phyloP scores from a whole-genome alignment of 1,140 invertebrate species.

The Plectrocnemia conspersa region DNA sequence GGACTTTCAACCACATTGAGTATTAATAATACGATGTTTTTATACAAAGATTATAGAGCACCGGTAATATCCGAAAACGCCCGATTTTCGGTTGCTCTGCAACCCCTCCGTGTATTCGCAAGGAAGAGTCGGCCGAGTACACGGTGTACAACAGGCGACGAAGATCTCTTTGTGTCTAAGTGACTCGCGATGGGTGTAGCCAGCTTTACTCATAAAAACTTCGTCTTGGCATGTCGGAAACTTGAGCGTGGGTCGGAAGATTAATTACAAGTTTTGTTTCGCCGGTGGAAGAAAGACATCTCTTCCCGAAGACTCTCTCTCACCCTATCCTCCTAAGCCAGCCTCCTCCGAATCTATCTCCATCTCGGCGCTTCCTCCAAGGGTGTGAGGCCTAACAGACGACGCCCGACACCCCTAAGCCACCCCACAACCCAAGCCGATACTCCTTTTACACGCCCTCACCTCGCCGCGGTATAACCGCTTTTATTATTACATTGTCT shows the following conservation, averaged over 20 bases:
- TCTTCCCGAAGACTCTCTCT: slow-evolving; percentile 2
- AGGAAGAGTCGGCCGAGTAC: slow-evolving; percentile 8
- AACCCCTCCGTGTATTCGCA: too few relatives aligned
- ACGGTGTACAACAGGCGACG: slow-evolving; percentile 8
- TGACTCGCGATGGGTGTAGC: slow-evolving; percentile 10
- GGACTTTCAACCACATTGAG: too few relatives aligned
- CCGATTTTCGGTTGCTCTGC: too few relatives aligned
- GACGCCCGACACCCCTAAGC: too few relatives aligned
- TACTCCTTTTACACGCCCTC: too few relatives aligned
- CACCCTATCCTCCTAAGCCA: neutral
- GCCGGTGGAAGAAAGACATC: slow-evolving; percentile 5
- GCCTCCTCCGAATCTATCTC: slow-evolving; percentile 11
- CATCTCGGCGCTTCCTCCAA: neutral
- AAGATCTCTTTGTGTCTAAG: slow-evolving; percentile 19
- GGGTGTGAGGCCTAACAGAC: too few relatives aligned
- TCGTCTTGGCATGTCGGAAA: slow-evolving; percentile 26
- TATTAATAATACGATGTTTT: too few relatives aligned
- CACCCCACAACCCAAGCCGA: too few relatives aligned
- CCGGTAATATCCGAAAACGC: too few relatives aligned
- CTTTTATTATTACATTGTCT: too few relatives aligned
- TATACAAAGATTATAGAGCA: too few relatives aligned
- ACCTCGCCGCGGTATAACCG: too few relatives aligned
- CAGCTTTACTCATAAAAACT: slow-evolving; percentile 26
- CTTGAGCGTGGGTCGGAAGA: slow-evolving; percentile 29
- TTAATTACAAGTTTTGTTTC: slow-evolving; percentile 35